phyloP scores from a whole-genome alignment of 37 sponge, comb jelly and placozoan species.

The Ephydatia muelleri region DNA sequence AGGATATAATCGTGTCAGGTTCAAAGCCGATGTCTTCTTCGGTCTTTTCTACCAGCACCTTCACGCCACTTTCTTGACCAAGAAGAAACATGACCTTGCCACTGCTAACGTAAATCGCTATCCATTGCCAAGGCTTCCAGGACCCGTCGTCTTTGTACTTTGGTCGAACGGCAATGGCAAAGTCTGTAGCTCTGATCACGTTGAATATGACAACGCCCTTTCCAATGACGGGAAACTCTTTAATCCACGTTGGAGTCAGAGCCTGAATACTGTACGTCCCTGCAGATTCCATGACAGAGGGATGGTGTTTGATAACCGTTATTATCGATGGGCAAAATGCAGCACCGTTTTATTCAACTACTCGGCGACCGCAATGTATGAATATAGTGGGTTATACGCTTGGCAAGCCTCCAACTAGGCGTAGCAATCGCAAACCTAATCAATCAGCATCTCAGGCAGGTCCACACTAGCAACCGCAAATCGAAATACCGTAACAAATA shows the following conservation, averaged over 20 bases:
- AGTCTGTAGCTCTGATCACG: slow-evolving; percentile 16
- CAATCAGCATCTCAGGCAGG: no score
- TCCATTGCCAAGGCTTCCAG: slow-evolving; percentile 41
- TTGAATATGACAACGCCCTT: slow-evolving; percentile 41
- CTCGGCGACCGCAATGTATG: no score
- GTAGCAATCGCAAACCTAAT: no score
- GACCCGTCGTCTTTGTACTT: not conserved
- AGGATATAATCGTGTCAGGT: slow-evolving; percentile 26
- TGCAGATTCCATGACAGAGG: no score
- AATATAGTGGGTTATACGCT: no score
- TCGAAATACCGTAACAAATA: no score
- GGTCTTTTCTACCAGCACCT: not conserved
- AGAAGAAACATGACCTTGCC: slow-evolving; percentile 11
- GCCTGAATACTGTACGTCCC: no score
- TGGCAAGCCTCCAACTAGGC: no score
- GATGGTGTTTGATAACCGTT: no score
- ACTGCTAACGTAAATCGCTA: slow-evolving; percentile 21
- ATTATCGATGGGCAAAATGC: no score
- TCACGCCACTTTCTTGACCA: not conserved
- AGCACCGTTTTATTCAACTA: no score
- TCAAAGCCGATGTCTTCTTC: slow-evolving; percentile 54
- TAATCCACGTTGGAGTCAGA: slow-evolving; percentile 9
- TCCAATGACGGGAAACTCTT: slow-evolving; percentile 43
- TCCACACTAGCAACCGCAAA: no score
- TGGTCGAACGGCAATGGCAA: slow-evolving; percentile 40